A percentile compares a stretch with the other conserved stretches of the same genome.
phyloP scores from a whole-genome alignment of 1,140 invertebrate species.

The Halictus rubicundus region DNA sequence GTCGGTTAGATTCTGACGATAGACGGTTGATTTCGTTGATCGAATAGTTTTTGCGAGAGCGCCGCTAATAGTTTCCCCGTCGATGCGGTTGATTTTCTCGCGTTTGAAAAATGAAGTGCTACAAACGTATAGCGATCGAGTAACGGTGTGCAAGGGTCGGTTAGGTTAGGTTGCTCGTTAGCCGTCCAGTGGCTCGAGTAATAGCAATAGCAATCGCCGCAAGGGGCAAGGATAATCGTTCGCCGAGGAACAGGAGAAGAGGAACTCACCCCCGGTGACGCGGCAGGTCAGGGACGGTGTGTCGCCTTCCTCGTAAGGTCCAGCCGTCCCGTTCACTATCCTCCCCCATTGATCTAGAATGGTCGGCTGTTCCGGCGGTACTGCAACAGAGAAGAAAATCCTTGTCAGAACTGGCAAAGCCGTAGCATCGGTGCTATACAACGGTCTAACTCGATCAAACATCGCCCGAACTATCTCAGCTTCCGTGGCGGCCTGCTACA shows the following conservation, averaged over 20 bases:
- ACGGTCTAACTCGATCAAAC: not conserved
- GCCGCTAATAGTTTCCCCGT: too few species aligned
- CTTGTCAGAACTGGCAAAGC: not conserved
- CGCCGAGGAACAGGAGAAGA: not conserved
- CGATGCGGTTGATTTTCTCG: too few species aligned
- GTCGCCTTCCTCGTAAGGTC: constrained; percentile 85
- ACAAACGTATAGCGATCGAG: too few species aligned
- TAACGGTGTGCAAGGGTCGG: too few species aligned
- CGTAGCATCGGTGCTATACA: too few species aligned
- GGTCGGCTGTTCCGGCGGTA: constrained; percentile 91
- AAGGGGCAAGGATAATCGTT: not conserved
- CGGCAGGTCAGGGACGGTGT: constrained; percentile 83
- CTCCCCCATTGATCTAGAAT: constrained; percentile 90
- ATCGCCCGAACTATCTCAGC: not conserved
- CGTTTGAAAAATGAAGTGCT: too few species aligned
- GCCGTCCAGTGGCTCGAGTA: too few species aligned
- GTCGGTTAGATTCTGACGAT: too few species aligned
- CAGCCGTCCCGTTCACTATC: constrained; percentile 86
- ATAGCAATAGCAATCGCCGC: too few species aligned
- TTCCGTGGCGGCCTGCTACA: not conserved
- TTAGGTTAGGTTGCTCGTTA: too few species aligned
- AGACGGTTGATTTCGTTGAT: too few species aligned
- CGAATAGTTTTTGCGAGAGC: too few species aligned
- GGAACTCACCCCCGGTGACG: constrained; percentile 83
- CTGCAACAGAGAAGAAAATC: constrained; percentile 81